phyloP scores from a whole-genome alignment of 2,797 vertebrate species.

The Megaceryle alcyon region DNA sequence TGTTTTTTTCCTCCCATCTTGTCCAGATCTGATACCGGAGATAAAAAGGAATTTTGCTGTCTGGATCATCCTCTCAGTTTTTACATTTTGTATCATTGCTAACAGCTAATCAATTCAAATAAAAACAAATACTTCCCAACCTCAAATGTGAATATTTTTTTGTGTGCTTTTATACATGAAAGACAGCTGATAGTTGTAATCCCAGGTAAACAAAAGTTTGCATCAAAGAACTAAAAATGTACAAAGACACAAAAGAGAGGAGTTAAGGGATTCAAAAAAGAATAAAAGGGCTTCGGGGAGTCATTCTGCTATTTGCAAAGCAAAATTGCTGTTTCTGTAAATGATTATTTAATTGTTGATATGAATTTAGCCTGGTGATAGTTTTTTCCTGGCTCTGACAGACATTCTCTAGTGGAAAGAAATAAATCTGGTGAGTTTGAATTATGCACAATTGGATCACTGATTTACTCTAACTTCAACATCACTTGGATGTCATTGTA shows the following conservation, averaged over 20 bases:
- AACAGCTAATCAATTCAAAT: constrained; percentile 61
- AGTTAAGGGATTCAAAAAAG: background rate
- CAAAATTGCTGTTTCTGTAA: constrained; percentile 37
- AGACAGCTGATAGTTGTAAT: background rate
- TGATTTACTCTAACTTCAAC: constrained; percentile 31
- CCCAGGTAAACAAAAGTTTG: constrained; percentile 1
- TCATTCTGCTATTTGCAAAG: constrained; percentile 55
- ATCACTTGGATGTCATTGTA: background rate
- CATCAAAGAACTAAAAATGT: constrained; percentile 1
- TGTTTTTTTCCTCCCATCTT: background rate
- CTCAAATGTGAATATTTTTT: background rate
- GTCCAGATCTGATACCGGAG: constrained; percentile 28
- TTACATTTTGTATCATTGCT: constrained; percentile 34
- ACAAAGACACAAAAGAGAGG: background rate
- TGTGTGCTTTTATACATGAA: background rate
- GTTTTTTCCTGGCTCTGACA: constrained; percentile 64
- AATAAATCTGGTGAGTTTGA: constrained; percentile 63
- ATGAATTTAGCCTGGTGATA: constrained; percentile 67
- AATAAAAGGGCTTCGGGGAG: constrained; percentile 25
- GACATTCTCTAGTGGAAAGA: constrained; percentile 41
- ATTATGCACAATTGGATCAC: constrained; percentile 52
- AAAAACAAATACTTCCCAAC: constrained; percentile 12
- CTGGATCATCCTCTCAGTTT: constrained; percentile 20
- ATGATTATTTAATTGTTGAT: constrained; percentile 70
- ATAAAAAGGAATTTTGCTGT: constrained; percentile 19